Percentiles rank a stretch among this genome's conserved stretches.
phyloP scores from a whole-genome alignment of 2,797 vertebrate genomes.

The Rhabdophis nuchalis region DNA sequence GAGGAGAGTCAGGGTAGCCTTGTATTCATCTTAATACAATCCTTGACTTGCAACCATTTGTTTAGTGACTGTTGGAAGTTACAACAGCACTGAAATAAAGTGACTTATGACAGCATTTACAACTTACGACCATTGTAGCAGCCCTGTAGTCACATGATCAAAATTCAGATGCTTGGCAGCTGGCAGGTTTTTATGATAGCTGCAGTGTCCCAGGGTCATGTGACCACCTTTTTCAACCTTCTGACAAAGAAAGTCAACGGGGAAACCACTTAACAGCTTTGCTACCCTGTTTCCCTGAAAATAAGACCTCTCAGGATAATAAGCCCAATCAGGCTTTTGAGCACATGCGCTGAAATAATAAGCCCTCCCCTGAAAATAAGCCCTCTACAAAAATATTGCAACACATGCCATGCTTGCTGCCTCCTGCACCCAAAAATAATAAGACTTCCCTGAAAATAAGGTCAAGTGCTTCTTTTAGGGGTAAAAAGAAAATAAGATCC shows the following conservation, averaged over 20 bases:
- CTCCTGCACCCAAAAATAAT: too few species aligned
- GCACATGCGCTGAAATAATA: too few species aligned
- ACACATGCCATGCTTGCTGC: too few species aligned
- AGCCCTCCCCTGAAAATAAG: too few species aligned
- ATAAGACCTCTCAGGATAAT: too few species aligned
- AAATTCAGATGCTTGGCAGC: background rate
- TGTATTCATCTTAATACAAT: background rate
- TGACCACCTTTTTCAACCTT: background rate
- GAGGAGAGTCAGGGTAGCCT: background rate
- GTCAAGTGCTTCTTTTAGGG: too few species aligned
- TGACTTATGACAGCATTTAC: background rate
- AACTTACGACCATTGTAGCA: background rate
- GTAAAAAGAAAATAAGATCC: too few species aligned
- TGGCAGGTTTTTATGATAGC: background rate
- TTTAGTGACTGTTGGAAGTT: background rate
- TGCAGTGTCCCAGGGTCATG: background rate
- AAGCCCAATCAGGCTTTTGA: too few species aligned
- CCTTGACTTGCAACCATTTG: background rate
- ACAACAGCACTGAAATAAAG: background rate
- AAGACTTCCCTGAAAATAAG: too few species aligned
- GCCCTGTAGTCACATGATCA: background rate
- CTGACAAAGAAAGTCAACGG: background rate
- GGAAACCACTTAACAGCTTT: background rate
- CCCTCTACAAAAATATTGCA: too few species aligned
- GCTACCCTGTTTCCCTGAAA: too few species aligned